Percentiles rank a stretch among this genome's conserved stretches.
These are phyloP conservation scores for Sipha flava DNA, from an alignment of 1,140 invertebrate species.

Conservation along the genomic window DNA sequence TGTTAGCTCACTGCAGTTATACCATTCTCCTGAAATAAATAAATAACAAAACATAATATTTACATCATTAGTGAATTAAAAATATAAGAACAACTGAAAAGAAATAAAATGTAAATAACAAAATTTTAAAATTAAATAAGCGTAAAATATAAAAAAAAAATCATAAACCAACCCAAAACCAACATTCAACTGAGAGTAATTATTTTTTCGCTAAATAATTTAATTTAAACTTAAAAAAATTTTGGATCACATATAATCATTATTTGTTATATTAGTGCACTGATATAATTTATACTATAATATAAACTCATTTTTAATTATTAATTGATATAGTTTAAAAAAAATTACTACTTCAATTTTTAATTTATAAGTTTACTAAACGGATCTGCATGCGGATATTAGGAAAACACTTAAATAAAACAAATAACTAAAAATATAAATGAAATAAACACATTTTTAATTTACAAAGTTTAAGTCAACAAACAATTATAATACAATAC, in stretches of 20 bases:
- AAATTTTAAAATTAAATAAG: not conserved
- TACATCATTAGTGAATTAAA: not conserved
- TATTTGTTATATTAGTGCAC: not conserved
- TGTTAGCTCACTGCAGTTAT: not conserved
- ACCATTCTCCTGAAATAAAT: constrained; percentile 14
- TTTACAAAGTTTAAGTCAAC: not conserved
- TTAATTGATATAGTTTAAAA: too few species aligned
- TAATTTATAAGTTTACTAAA: not conserved
- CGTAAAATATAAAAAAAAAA: not conserved
- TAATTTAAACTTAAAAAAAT: not conserved
- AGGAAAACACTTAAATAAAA: not conserved
- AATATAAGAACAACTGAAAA: not conserved
- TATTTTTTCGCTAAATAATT: not conserved
- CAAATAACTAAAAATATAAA: not conserved
- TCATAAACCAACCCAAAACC: not conserved
- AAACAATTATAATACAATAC: not conserved
- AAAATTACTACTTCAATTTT: too few species aligned
- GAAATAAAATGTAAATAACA: not conserved
- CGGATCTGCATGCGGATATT: not conserved
- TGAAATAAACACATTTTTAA: not conserved
- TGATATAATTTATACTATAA: not conserved
- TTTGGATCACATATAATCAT: not conserved
- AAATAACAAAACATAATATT: not conserved
- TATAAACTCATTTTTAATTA: too few species aligned
- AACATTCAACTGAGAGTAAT: too few species aligned